Evolutionary conservation across 2,888 invertebrate species (phyloP), one percentile per base, ranked within the genome.

Genomic region (Ennomos quercinarius): DNA sequence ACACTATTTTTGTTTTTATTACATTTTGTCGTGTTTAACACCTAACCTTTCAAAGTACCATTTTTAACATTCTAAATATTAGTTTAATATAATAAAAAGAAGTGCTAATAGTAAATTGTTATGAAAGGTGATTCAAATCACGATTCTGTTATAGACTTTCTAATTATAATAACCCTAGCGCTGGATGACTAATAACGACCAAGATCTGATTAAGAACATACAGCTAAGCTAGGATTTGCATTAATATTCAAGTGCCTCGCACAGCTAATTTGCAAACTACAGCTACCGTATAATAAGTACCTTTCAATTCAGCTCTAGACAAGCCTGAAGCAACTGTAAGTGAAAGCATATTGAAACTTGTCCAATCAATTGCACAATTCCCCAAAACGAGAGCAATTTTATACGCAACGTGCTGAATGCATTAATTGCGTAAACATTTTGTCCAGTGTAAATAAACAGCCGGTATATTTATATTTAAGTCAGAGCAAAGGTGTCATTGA

Each of bases 311-410:
- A 75, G 62, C 56, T 67, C 54, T 63, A 70, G 67, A 73, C 65
- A 59, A 71, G 69, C 68, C 64, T 66, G 59, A 59, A 59, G 42
- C 45, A 34, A 34, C 49, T 44, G 27, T 69, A 36, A 61, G 76
- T 66, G 79, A 78, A 78, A 77, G 79, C 74, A 70, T 68, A 68
- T 70, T 72, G 66, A 70, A 69, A 68, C 58, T 66, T 62, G 64
- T 66, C 60, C 63, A 68, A 63, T 63, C 59, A 46, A 68, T 77
- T 74, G 69, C 60, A 68, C 65, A 70, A 78, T 71, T 72, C 66
- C 63, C 66, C 57, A 68, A 72, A 70, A 71, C 46, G 70, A 61
- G 60, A 55, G n/a, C 64, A 68, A 72, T 71, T 69, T 65, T 66
- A 71, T 72, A 67, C 68, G 73, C 70, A 67, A 66, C 57, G 63